These are phyloP conservation scores for Macrosoma leucophasiata DNA, from an alignment of 2,888 invertebrate genomes.

Conservation along the genomic window DNA sequence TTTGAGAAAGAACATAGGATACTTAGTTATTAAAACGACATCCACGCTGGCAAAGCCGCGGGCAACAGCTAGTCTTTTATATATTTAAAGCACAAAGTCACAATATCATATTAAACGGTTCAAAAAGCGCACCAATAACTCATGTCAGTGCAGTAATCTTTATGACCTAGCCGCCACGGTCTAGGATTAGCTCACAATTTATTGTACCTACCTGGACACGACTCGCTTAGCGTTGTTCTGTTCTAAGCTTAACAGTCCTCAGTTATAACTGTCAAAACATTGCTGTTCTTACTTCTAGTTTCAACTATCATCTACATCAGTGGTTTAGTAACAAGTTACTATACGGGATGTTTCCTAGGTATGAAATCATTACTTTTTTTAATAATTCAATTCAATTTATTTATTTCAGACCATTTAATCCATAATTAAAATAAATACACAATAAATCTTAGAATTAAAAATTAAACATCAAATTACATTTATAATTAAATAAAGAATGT, in stretches of 20 bases:
- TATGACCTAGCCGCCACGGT: conserved; percentile 34
- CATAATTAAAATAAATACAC: too few relatives aligned
- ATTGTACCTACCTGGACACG: conserved; percentile 35
- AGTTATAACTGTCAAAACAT: conserved; percentile 20
- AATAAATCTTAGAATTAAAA: too few relatives aligned
- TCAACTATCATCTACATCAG: background rate
- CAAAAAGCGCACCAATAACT: conserved; percentile 24
- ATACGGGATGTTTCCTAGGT: too few relatives aligned
- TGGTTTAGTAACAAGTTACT: conserved; percentile 6
- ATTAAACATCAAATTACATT: conserved; percentile 7
- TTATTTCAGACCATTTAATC: too few relatives aligned
- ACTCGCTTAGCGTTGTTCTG: conserved; percentile 31
- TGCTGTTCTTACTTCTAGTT: background rate
- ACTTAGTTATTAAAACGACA: too few relatives aligned
- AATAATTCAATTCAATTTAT: too few relatives aligned
- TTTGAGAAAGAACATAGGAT: too few relatives aligned
- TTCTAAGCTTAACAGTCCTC: conserved; percentile 28
- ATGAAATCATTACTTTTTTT: too few relatives aligned
- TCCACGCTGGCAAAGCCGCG: too few relatives aligned
- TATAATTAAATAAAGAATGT: too few relatives aligned
- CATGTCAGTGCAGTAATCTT: conserved; percentile 35
- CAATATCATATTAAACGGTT: conserved; percentile 21
- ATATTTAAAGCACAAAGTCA: too few relatives aligned
- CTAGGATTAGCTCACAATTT: conserved; percentile 41
- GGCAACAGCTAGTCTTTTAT: too few relatives aligned